These are phyloP conservation scores for Ciconia nigra DNA, from an alignment of 2,797 vertebrate species.

Conservation along the genomic window DNA sequence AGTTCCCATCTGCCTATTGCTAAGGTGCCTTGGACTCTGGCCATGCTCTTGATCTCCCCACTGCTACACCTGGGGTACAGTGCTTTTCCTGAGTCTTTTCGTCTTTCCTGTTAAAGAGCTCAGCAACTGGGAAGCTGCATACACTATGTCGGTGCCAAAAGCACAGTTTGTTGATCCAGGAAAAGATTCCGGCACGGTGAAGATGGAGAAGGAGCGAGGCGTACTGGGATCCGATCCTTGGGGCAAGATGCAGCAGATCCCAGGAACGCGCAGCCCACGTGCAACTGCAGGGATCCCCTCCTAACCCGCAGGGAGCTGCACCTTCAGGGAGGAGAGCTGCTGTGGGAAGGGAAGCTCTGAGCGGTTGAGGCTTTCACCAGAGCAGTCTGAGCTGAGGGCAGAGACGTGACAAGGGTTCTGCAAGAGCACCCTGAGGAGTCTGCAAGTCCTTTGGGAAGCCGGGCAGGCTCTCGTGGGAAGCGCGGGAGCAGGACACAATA, in stretches of 20 bases:
- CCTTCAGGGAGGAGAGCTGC: fast-evolving
- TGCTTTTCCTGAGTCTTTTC: not conserved
- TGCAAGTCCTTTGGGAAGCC: not conserved
- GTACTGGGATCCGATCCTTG: not conserved
- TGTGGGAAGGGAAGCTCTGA: fast-evolving
- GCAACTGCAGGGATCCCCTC: not conserved
- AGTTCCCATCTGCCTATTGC: not conserved
- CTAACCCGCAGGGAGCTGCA: not conserved
- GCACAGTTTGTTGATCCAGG: not conserved
- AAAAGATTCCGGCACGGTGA: not conserved
- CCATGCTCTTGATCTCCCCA: not conserved
- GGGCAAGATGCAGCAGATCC: not conserved
- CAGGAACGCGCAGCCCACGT: not conserved
- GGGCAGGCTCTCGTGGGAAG: not conserved
- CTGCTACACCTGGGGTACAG: not conserved
- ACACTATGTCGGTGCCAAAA: not conserved
- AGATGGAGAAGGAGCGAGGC: not conserved
- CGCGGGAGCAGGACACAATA: not conserved
- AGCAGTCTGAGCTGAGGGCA: not conserved
- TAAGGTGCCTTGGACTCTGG: not conserved
- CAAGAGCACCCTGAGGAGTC: not conserved
- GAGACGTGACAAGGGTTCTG: fast-evolving
- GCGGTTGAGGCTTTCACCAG: not conserved
- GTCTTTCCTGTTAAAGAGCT: not conserved
- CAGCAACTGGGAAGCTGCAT: not conserved